A percentile compares a stretch with the other conserved stretches of the same genome.
Conservation (phyloP, 2,113 vertebrate species). For the Dromaius novaehollandiae region DNA sequence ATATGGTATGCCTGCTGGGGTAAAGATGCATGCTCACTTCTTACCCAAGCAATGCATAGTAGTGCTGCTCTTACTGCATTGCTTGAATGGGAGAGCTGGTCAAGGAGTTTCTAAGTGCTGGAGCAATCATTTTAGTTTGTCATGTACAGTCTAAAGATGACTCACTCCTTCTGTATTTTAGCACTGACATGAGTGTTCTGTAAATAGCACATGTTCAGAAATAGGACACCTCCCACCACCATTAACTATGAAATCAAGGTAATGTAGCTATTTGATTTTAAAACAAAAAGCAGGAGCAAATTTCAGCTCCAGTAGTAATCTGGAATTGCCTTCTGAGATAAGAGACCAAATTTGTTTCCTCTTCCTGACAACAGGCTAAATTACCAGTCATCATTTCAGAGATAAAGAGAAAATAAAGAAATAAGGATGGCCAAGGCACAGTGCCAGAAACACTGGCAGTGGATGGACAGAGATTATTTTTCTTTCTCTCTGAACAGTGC, state of each 20-base stretch:
- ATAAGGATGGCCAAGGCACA: background rate
- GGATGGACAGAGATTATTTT: background rate
- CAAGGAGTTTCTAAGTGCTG: background rate
- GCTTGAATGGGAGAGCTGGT: background rate
- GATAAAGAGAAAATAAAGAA: constrained; percentile 17
- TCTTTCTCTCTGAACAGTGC: background rate
- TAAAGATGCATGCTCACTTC: background rate
- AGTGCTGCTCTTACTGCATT: background rate
- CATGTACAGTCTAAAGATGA: constrained; percentile 17
- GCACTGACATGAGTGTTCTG: constrained; percentile 56
- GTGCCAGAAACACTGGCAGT: background rate
- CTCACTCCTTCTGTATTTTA: constrained; percentile 42
- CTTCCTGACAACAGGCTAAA: background rate
- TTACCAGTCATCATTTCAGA: background rate
- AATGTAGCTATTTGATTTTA: background rate
- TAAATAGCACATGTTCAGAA: constrained; percentile 57
- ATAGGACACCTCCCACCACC: constrained; percentile 54
- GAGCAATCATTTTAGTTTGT: constrained; percentile 22
- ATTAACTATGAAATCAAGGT: constrained; percentile 54
- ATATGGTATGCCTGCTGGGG: constrained; percentile 38
- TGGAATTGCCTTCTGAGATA: background rate
- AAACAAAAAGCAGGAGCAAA: constrained; percentile 23
- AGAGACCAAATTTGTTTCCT: background rate
- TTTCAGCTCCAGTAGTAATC: background rate
- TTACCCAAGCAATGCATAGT: background rate